Conservation (phyloP, 2,888 invertebrate genomes). For the Tenthredo notha region DNA sequence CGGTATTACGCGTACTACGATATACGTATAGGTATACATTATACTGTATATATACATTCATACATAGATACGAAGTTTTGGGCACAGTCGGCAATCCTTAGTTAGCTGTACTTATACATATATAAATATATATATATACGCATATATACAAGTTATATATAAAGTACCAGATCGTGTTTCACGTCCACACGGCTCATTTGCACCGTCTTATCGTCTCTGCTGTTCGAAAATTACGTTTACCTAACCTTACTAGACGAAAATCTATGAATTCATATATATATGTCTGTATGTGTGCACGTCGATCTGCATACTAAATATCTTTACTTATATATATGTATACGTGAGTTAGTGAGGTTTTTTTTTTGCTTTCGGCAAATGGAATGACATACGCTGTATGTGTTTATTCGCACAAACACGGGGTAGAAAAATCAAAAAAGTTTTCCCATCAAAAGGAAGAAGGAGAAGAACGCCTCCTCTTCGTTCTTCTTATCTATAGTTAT, state of each 20-base stretch:
- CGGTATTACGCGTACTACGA: not conserved
- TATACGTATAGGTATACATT: not conserved
- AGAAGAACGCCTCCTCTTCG: not conserved
- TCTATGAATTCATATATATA: not conserved
- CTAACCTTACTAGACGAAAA: not conserved
- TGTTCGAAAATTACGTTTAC: not conserved
- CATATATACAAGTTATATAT: not conserved
- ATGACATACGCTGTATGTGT: not conserved
- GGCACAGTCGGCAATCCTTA: not conserved
- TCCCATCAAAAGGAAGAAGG: constrained; percentile 16
- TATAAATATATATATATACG: not conserved
- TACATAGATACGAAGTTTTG: not conserved
- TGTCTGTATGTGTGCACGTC: not conserved
- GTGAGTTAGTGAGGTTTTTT: not conserved
- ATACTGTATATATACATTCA: not conserved
- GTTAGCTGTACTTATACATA: not conserved
- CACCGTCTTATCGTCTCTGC: not conserved
- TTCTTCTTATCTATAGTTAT: not conserved
- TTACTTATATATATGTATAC: not conserved
- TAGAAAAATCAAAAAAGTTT: constrained; percentile 42
- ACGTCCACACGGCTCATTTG: not conserved
- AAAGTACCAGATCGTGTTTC: not conserved
- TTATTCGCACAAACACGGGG: not conserved
- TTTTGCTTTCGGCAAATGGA: not conserved
- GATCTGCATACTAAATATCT: not conserved